Evolutionary conservation across 2,888 invertebrate genomes (phyloP).

Genomic region (Phasia obesa): DNA sequence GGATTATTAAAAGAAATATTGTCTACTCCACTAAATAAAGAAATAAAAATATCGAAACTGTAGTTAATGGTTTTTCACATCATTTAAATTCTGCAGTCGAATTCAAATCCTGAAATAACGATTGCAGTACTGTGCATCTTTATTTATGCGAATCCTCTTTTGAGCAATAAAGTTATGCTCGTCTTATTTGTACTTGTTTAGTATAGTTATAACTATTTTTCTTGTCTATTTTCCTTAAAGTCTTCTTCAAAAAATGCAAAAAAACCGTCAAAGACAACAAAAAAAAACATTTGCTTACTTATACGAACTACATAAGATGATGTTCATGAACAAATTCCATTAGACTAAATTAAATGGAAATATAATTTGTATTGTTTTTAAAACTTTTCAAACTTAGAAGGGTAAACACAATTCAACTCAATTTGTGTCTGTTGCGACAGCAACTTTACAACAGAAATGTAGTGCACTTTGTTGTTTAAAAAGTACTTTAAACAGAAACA

Average conservation of each 20-base stretch:
- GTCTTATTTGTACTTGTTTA: slow-evolving; percentile 1
- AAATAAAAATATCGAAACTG: no score
- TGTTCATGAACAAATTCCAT: slow-evolving; percentile 73
- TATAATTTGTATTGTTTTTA: slow-evolving; percentile 75
- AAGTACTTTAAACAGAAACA: slow-evolving; percentile 68
- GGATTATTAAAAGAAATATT: no score
- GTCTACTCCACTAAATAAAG: no score
- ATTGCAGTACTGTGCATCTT: slow-evolving; percentile 45
- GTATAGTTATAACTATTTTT: background rate
- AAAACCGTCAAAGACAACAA: slow-evolving; percentile 27
- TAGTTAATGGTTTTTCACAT: background rate
- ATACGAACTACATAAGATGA: slow-evolving; percentile 59
- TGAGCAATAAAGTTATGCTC: slow-evolving; percentile 23
- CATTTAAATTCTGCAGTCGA: background rate
- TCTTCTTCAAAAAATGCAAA: slow-evolving; percentile 22
- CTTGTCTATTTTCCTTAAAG: slow-evolving; percentile 15
- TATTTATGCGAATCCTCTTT: slow-evolving; percentile 22
- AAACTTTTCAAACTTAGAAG: slow-evolving; percentile 73
- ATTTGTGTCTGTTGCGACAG: slow-evolving; percentile 71
- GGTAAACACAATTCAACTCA: slow-evolving; percentile 71
- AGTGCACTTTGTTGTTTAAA: slow-evolving; percentile 70
- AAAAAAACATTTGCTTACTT: slow-evolving; percentile 56
- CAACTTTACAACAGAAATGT: slow-evolving; percentile 71
- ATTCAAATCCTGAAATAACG: slow-evolving; percentile 12
- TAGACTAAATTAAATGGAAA: slow-evolving; percentile 75